Percentiles rank a stretch among this genome's conserved stretches.
These are phyloP conservation scores for Botia kubotai DNA, from an alignment of 2,797 vertebrate species.

Conservation along the genomic window DNA sequence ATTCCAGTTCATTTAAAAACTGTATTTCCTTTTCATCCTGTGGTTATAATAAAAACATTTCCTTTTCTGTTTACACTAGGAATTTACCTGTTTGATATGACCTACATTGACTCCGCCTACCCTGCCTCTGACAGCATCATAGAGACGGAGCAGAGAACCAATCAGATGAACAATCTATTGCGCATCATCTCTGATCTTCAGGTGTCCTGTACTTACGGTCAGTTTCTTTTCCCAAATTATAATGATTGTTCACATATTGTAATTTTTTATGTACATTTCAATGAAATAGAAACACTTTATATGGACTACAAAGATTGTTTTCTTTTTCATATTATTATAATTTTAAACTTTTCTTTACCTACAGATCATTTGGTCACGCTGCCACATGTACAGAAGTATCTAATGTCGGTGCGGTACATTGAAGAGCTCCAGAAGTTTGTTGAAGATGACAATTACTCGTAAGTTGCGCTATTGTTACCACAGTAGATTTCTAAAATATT, in stretches of 20 bases:
- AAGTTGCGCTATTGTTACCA: conserved; percentile 63
- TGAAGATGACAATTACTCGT: conserved; percentile 90
- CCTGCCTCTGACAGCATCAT: conserved; percentile 96
- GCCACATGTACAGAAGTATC: conserved; percentile 88
- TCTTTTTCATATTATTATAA: not conserved
- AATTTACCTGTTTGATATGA: conserved; percentile 95
- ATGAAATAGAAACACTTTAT: not conserved
- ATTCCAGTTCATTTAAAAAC: no score
- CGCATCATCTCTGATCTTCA: conserved; percentile 94
- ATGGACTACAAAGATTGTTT: not conserved
- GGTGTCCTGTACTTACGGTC: conserved; percentile 93
- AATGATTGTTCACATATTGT: not conserved
- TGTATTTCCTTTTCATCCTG: not conserved
- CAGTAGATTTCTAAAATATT: not conserved
- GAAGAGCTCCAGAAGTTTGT: conserved; percentile 91
- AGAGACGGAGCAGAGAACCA: conserved; percentile 94
- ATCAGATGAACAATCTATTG: conserved; percentile 98
- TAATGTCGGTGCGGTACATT: conserved; percentile 89
- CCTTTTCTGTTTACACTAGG: conserved; percentile 72
- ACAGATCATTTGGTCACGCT: conserved; percentile 83
- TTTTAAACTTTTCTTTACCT: not conserved
- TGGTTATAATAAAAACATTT: not conserved
- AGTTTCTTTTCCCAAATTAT: not conserved
- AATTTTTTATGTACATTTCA: not conserved
- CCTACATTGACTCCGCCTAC: conserved; percentile 98